Conservation (phyloP, 2,113 vertebrate genomes). For the Spea bombifrons region DNA sequence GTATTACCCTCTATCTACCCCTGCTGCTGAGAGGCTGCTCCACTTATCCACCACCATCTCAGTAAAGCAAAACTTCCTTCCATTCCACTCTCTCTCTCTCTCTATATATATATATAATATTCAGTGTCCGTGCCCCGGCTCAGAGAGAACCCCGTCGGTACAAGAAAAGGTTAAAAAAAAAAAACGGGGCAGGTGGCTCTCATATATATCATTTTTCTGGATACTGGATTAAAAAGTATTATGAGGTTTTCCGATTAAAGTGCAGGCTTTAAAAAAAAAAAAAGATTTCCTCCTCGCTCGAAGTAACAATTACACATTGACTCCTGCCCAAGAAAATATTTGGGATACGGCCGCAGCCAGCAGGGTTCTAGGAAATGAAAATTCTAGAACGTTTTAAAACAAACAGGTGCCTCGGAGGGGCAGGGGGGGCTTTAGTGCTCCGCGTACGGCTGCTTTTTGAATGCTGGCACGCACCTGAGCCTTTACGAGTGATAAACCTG, state of each 20-base stretch:
- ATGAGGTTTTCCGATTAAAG: not conserved
- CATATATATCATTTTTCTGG: no score
- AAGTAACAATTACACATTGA: not conserved
- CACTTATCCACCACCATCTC: no score
- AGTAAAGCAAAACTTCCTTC: no score
- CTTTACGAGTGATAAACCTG: slow-evolving; percentile 19
- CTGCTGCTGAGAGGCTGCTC: no score
- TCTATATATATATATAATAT: no score
- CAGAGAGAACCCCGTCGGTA: no score
- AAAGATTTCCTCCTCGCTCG: not conserved
- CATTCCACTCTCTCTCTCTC: no score
- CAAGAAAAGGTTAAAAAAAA: not conserved
- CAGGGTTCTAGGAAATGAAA: slow-evolving; percentile 38
- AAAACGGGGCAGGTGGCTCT: not conserved
- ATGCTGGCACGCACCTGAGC: slow-evolving; percentile 21
- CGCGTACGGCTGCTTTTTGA: slow-evolving; percentile 5
- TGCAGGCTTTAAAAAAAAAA: not conserved
- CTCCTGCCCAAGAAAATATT: slow-evolving; percentile 37
- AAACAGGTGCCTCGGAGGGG: slow-evolving; percentile 37
- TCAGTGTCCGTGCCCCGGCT: no score
- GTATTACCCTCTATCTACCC: no score
- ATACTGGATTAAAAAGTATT: no score
- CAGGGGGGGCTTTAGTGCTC: slow-evolving; percentile 5
- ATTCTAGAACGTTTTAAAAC: slow-evolving; percentile 26
- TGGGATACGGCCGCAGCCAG: slow-evolving; percentile 20